Conservation (phyloP, 1,140 invertebrate genomes). For the Agrilus planipennis region DNA sequence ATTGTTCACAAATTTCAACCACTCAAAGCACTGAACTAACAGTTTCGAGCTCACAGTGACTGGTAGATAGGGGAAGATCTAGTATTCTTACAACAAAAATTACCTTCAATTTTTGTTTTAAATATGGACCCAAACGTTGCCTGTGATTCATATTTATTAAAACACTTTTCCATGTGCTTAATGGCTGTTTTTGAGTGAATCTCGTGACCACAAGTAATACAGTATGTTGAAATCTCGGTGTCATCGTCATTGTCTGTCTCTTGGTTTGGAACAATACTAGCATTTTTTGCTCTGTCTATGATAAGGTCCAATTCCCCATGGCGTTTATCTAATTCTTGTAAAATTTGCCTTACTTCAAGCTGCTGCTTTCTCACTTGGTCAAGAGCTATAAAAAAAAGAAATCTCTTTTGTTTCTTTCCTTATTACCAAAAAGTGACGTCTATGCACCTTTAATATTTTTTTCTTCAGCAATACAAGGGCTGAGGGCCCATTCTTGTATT, state of each 20-base stretch:
- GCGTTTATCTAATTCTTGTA: slow-evolving; percentile 66
- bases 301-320: slow-evolving; percentile 71
- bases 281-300: slow-evolving; percentile 61
- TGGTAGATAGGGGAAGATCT: too few species aligned
- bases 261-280: slow-evolving; percentile 48
- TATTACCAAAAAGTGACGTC: neutral
- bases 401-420: neutral
- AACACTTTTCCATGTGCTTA: slow-evolving; percentile 92
- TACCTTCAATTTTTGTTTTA: slow-evolving; percentile 84
- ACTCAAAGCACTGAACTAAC: too few species aligned
- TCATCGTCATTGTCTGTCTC: slow-evolving; percentile 54
- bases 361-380: slow-evolving; percentile 74
- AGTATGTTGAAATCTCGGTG: slow-evolving; percentile 82
- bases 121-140: slow-evolving; percentile 92
- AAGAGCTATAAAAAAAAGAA: slow-evolving; percentile 49
- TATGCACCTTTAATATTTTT: slow-evolving; percentile 54
- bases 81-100: too few species aligned
- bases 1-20: too few species aligned
- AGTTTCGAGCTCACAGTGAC: too few species aligned
- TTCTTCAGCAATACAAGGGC: slow-evolving; percentile 77
- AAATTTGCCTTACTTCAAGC: slow-evolving; percentile 56
- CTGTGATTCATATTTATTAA: slow-evolving; percentile 86
- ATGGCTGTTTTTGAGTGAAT: slow-evolving; percentile 77
- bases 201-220: slow-evolving; percentile 93
- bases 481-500: slow-evolving; percentile 91